Evolutionary conservation across 1,140 invertebrate genomes (phyloP).

Genomic region (Brachionus rubens): DNA sequence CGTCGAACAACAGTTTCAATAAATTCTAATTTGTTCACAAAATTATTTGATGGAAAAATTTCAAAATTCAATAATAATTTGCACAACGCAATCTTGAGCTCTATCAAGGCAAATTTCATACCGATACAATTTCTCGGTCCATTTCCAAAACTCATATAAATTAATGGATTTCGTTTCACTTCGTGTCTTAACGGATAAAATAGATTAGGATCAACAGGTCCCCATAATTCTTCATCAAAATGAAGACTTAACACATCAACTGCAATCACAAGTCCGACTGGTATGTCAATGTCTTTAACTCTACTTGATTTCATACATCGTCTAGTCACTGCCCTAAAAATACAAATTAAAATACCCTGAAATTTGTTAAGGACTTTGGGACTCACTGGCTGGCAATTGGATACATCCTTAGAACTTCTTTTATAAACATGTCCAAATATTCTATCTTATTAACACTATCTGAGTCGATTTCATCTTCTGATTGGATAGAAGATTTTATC

Average conservation of each 20-base stretch:
- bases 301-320: constrained; percentile 50
- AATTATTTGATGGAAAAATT: constrained; percentile 39
- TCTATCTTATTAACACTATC: constrained; percentile 51
- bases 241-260: constrained; percentile 57
- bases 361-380: not conserved
- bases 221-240: constrained; percentile 54
- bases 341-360: no score
- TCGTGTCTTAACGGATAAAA: constrained; percentile 53
- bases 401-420: constrained; percentile 54
- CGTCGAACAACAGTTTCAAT: no score
- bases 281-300: constrained; percentile 52
- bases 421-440: constrained; percentile 55
- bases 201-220: constrained; percentile 49
- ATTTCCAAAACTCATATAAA: constrained; percentile 56
- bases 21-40: no score
- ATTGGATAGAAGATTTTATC: no score
- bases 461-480: constrained; percentile 50
- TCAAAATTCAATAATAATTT: constrained; percentile 52
- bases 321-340: constrained; percentile 46
- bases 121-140: constrained; percentile 62
- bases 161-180: constrained; percentile 49
- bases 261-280: constrained; percentile 54
- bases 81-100: constrained; percentile 66
- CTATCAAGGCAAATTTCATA: constrained; percentile 67
- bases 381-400: constrained; percentile 56